Percentiles rank a stretch among this genome's conserved stretches.
These are phyloP conservation scores for Onychomys arenicola DNA, from an alignment of 2,797 vertebrate species.

Conservation along the genomic window DNA sequence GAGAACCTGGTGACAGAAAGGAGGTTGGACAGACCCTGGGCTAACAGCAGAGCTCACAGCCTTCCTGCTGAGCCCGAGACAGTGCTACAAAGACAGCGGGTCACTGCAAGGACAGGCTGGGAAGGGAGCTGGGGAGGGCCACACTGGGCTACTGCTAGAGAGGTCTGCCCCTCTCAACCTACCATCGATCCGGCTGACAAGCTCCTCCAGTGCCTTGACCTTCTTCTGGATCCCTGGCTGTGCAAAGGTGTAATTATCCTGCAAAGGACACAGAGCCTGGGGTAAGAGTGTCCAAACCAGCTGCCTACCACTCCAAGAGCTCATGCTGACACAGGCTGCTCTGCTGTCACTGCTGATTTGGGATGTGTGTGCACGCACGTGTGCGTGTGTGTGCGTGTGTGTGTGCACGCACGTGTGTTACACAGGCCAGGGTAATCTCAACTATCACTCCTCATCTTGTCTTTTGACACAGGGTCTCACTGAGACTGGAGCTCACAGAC, in stretches of 20 bases:
- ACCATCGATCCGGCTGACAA: constrained; percentile 98
- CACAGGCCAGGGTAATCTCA: not conserved
- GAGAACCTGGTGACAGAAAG: not conserved
- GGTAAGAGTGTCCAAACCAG: constrained; percentile 52
- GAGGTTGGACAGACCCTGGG: no score
- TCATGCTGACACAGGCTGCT: not conserved
- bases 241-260: constrained; percentile 99
- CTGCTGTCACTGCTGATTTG: not conserved
- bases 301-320: not conserved
- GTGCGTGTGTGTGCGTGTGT: not conserved
- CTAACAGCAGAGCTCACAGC: not conserved
- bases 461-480: not conserved
- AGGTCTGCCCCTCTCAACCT: constrained; percentile 75
- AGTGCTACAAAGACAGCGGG: not conserved
- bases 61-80: not conserved
- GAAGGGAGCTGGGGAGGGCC: not conserved
- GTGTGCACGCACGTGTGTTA: not conserved
- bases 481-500: not conserved
- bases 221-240: constrained; percentile 99
- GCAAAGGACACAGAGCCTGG: constrained; percentile 47
- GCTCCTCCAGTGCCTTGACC: constrained; percentile 97
- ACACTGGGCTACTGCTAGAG: not conserved
- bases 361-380: not conserved
- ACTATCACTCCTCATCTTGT: not conserved
- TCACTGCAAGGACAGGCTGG: not conserved